Conservation (phyloP, 2,113 vertebrate species). For the Cololabis saira region DNA sequence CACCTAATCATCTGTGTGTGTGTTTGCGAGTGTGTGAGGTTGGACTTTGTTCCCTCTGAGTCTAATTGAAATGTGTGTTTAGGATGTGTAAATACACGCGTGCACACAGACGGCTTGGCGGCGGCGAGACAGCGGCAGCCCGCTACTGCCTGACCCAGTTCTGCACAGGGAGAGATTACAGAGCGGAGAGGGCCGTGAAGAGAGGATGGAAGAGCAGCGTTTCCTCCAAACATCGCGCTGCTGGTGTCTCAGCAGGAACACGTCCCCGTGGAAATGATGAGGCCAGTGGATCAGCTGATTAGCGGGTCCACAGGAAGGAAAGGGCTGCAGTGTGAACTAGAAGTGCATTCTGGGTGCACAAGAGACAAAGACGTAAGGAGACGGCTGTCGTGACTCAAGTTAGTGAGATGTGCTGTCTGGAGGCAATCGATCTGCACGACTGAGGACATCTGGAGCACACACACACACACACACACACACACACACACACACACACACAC, state of each 20-base stretch:
- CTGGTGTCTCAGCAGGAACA: slow-evolving; percentile 18
- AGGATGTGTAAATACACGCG: slow-evolving; percentile 61
- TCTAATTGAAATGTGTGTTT: slow-evolving; percentile 61
- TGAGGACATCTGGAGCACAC: slow-evolving; percentile 73
- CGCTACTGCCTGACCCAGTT: slow-evolving; percentile 68
- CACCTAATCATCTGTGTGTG: not conserved
- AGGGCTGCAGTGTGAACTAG: no score
- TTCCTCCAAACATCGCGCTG: slow-evolving; percentile 36
- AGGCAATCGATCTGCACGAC: slow-evolving; percentile 58
- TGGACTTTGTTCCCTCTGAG: slow-evolving; percentile 74
- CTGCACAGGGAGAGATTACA: slow-evolving; percentile 36
- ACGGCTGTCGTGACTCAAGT: slow-evolving; percentile 45
- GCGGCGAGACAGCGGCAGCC: slow-evolving; percentile 44
- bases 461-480: not conserved
- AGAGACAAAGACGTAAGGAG: not conserved
- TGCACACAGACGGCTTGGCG: slow-evolving; percentile 48
- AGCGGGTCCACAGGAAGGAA: not conserved
- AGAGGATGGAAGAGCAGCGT: slow-evolving; percentile 31
- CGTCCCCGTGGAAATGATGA: slow-evolving; percentile 3
- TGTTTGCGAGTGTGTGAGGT: not conserved
- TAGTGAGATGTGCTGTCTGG: slow-evolving; percentile 51
- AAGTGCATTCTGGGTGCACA: no score
- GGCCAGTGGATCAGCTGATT: not conserved
- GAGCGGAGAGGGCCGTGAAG: slow-evolving; percentile 15
- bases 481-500: slow-evolving; percentile 27